These are phyloP conservation scores for Numenius arquata DNA, from an alignment of 2,113 vertebrate species.

Conservation along the genomic window DNA sequence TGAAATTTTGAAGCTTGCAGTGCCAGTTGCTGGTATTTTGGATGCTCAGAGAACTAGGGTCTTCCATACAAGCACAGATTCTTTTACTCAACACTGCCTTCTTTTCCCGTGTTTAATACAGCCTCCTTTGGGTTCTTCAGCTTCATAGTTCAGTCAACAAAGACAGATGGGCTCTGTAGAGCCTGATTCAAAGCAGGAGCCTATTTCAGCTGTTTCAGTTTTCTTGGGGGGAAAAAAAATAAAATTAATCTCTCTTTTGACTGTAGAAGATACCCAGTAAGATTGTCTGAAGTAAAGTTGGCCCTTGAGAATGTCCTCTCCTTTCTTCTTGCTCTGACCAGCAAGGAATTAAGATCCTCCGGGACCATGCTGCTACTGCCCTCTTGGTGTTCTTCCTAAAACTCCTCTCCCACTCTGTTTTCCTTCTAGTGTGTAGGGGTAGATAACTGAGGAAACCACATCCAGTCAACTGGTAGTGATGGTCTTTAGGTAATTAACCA, in stretches of 20 bases:
- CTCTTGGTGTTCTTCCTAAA: neutral
- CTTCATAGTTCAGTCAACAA: neutral
- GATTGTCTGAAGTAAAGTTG: neutral
- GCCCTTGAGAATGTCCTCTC: neutral
- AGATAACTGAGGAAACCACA: neutral
- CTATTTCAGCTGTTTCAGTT: neutral
- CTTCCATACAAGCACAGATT: neutral
- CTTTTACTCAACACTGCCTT: neutral
- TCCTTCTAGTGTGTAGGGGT: neutral
- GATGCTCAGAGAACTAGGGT: neutral
- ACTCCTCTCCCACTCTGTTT: neutral
- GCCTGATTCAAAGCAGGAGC: neutral
- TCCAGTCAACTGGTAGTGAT: neutral
- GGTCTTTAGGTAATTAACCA: neutral
- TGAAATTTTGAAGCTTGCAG: neutral
- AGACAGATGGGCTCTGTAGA: neutral
- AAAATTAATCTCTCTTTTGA: neutral
- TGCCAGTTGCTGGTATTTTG: neutral
- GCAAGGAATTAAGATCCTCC: neutral
- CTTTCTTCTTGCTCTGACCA: neutral
- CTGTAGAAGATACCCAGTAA: neutral
- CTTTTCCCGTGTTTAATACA: neutral
- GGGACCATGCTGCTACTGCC: neutral
- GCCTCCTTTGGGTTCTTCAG: neutral
- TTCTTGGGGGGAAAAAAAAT: neutral